phyloP scores from a whole-genome alignment of 2,797 vertebrate species.

The Sebastolobus alascanus region DNA sequence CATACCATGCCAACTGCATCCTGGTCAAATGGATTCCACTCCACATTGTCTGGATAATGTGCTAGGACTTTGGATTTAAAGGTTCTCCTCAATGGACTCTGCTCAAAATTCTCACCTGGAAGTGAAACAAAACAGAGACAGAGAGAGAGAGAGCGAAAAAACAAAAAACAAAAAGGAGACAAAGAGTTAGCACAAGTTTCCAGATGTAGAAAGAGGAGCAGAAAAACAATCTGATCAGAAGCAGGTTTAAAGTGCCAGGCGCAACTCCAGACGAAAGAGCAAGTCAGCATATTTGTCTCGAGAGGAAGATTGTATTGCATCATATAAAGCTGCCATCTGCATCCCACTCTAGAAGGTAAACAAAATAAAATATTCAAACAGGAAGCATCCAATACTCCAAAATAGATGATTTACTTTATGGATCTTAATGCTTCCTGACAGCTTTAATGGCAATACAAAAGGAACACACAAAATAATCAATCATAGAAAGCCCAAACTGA shows the following conservation, averaged over 20 bases:
- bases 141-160: constrained; percentile 1
- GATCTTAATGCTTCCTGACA: constrained; percentile 71
- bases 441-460: constrained; percentile 83
- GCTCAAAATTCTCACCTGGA: constrained; percentile 99
- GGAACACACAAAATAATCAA: constrained; percentile 67
- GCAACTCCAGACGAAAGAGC: constrained; percentile 67
- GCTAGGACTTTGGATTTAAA: constrained; percentile 99
- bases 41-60: constrained; percentile 97
- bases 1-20: constrained; percentile 99
- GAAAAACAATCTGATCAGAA: constrained; percentile 59
- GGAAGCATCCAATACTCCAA: constrained; percentile 5
- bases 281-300: constrained; percentile 70
- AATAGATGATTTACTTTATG: constrained; percentile 11
- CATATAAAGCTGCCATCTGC: constrained; percentile 81
- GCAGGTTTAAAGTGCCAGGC: constrained; percentile 70
- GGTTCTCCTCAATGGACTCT: constrained; percentile 97
- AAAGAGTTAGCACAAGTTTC: constrained; percentile 33
- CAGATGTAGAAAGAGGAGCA: constrained; percentile 18
- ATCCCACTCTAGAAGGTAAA: constrained; percentile 42
- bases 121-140: constrained; percentile 51
- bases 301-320: constrained; percentile 76
- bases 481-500: constrained; percentile 67
- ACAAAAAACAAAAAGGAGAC: constrained; percentile 17
- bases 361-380: constrained; percentile 32
- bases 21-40: constrained; percentile 99